A percentile compares a stretch with the other conserved stretches of the same genome.
phyloP scores from a whole-genome alignment of 2,113 vertebrate species.

The Numida meleagris region DNA sequence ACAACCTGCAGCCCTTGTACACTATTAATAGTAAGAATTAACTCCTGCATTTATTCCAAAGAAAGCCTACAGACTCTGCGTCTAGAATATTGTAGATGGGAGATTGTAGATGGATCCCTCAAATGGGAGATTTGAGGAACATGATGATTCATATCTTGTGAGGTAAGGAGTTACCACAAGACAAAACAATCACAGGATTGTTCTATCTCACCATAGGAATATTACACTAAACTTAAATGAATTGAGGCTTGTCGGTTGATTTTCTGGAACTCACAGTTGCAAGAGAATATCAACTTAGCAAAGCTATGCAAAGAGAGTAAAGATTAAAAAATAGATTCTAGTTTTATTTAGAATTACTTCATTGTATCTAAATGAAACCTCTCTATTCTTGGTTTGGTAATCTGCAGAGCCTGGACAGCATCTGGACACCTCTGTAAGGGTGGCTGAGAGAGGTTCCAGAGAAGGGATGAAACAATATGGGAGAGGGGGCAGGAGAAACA shows the following conservation, averaged over 20 bases:
- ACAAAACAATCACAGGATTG: not conserved
- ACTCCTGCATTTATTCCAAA: not conserved
- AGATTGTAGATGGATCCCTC: no score
- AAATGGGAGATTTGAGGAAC: not conserved
- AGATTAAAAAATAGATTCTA: not conserved
- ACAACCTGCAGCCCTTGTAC: not conserved
- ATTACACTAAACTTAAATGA: not conserved
- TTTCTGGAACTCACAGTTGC: not conserved
- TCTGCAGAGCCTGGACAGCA: not conserved
- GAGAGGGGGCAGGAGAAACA: not conserved
- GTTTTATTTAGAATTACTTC: not conserved
- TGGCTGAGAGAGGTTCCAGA: not conserved
- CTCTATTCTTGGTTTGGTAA: not conserved
- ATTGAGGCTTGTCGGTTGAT: not conserved
- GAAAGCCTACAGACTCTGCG: not conserved
- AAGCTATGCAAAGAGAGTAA: rapidly evolving
- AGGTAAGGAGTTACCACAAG: not conserved
- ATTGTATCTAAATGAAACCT: not conserved
- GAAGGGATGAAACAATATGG: not conserved
- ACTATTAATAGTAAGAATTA: not conserved
- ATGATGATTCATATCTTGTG: not conserved
- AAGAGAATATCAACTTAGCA: not conserved
- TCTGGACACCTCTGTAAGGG: not conserved
- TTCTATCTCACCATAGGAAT: not conserved
- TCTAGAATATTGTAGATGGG: not conserved